These are phyloP conservation scores for Cygnus buccinator DNA, from an alignment of 2,113 vertebrate genomes.

Conservation along the genomic window DNA sequence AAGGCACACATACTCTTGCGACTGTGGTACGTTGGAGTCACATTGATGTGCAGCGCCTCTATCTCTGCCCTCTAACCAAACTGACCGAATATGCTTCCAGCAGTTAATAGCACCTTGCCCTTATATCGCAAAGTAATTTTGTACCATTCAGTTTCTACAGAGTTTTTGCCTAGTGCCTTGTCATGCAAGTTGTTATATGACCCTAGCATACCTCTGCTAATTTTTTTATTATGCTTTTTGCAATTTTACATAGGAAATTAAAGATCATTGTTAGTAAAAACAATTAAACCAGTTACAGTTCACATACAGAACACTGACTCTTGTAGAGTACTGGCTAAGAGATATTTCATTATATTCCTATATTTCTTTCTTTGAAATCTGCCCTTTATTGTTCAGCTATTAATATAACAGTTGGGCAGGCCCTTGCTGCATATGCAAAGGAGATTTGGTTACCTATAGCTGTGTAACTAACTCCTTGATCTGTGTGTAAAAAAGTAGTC, in stretches of 20 bases:
- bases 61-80: neutral
- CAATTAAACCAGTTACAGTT: neutral
- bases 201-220: neutral
- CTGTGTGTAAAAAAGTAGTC: neutral
- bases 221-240: neutral
- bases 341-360: neutral
- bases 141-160: neutral
- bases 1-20: neutral
- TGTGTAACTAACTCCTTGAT: neutral
- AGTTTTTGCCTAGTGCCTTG: neutral
- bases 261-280: neutral
- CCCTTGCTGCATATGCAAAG: neutral
- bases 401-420: neutral
- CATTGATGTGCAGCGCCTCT: accelerated
- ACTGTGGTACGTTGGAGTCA: neutral
- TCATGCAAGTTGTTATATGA: neutral
- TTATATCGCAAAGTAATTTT: neutral
- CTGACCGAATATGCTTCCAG: neutral
- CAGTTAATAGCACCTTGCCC: neutral
- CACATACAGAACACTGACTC: neutral
- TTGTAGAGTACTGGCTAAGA: neutral
- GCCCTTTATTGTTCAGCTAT: neutral
- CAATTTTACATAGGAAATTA: neutral
- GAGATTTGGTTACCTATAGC: neutral
- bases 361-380: conserved; percentile 2